These are phyloP conservation scores for Escarpia spicata DNA, from an alignment of 2,888 invertebrate species.

Conservation along the genomic window DNA sequence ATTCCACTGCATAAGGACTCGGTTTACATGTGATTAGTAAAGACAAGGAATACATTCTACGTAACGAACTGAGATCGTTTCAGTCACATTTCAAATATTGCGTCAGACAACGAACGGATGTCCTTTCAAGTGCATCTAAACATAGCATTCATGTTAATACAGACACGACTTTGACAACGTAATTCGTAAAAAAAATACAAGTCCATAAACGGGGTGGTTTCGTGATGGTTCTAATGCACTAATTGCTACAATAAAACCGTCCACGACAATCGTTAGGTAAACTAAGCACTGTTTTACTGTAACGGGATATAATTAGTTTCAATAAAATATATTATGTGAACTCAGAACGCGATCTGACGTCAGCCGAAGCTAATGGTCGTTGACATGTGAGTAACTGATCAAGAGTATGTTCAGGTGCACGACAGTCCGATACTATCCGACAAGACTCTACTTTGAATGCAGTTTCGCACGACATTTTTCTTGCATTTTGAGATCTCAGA, in stretches of 20 bases:
- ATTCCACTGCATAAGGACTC: too few relatives aligned
- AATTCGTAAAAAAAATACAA: neutral
- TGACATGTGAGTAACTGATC: neutral
- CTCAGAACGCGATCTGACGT: neutral
- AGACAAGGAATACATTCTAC: too few relatives aligned
- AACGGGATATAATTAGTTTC: neutral
- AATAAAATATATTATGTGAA: neutral
- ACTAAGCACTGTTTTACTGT: neutral
- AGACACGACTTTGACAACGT: neutral
- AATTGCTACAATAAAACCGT: neutral
- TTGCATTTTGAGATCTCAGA: neutral
- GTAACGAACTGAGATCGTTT: too few relatives aligned
- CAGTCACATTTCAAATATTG: too few relatives aligned
- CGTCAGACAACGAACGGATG: neutral
- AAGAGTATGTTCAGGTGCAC: neutral
- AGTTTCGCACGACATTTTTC: neutral
- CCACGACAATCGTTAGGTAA: neutral
- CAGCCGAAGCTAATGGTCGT: neutral
- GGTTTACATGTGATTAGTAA: too few relatives aligned
- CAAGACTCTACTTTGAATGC: neutral
- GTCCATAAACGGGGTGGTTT: neutral
- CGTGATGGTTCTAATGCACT: neutral
- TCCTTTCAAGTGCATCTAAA: neutral
- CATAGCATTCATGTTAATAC: neutral
- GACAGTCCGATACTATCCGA: neutral